phyloP scores from a whole-genome alignment of 2,888 invertebrate species.

The Steinernema carpocapsae region DNA sequence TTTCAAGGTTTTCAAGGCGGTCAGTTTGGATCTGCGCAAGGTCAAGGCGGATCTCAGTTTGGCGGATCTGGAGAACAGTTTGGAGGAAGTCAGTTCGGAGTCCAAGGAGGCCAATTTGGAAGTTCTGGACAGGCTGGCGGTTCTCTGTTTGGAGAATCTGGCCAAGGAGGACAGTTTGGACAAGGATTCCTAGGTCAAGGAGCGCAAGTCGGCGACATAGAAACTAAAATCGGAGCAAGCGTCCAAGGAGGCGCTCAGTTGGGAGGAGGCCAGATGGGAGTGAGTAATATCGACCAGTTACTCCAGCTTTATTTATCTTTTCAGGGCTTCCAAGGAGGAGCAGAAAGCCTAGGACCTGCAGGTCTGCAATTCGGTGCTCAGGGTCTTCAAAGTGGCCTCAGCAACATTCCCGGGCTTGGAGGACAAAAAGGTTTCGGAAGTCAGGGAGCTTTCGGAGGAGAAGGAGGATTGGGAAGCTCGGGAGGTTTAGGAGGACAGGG shows the following conservation, averaged over 20 bases:
- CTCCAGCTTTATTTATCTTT: too few species aligned
- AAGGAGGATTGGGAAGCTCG: slow-evolving; percentile 36
- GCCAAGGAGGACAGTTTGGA: too few species aligned
- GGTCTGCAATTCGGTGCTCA: background rate
- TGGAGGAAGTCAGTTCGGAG: background rate
- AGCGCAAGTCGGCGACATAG: too few species aligned
- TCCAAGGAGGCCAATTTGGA: background rate
- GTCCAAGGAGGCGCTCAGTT: too few species aligned
- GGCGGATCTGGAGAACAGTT: background rate
- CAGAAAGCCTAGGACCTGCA: background rate
- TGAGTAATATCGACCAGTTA: too few species aligned
- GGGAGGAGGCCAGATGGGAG: too few species aligned
- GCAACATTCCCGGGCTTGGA: background rate
- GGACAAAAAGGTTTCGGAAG: slow-evolving; percentile 41
- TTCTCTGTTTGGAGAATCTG: too few species aligned
- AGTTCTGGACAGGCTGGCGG: background rate
- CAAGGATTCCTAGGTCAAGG: too few species aligned
- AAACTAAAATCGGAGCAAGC: too few species aligned
- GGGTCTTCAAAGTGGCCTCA: slow-evolving; percentile 1
- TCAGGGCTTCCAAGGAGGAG: background rate
- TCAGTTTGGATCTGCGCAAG: background rate
- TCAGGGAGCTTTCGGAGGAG: slow-evolving; percentile 38
- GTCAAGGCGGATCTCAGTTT: background rate
- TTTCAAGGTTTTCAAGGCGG: background rate
- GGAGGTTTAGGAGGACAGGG: slow-evolving; percentile 39